Base-by-base conservation (phyloP, 1,140 invertebrate species). In the Drosophila erecta region DNA sequence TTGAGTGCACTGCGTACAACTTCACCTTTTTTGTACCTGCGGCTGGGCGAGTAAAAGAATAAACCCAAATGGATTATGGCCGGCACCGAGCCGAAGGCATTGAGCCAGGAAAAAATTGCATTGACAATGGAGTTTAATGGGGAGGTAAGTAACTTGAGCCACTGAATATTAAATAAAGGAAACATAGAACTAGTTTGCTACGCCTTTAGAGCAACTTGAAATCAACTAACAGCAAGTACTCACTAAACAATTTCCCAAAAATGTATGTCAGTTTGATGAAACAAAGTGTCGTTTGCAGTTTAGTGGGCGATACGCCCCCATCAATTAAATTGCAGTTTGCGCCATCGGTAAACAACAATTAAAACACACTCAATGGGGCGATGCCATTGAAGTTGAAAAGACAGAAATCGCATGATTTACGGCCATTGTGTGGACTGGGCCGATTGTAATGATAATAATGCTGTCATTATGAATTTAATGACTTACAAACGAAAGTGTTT, bases 381-480 rank as follows among this genome's bases (percentile, higher is more conserved):
- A 33, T 44, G 72, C 56, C 60, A 35, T 58, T 58, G 66, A 57
- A 40, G 44, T 61, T 43, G 51, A 56, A 53, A 44, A 55, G 14
- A 43, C 53, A 65, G 71, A 77, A 73, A 56, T 60, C 44, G 35
- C 70, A 53, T 89, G 84, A 87, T 87, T 87, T 83, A 89, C 87
- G 83, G 62, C 57, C 60, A 70, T 55, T 60, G 51, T 46, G 24
- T 3, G 46, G 40, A 60, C 69, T 50, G 54, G 33, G 46, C 64
- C 66, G 66, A 51, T 58, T 54, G 30, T 56, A 37, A 70, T 55
- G 62, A 62, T 58, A 65, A 74, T 71, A 87, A 65, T 58, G 56
- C 66, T 47, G 65, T 69, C 76, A 84, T 87, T 87, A 84, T 87
- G 67, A 77, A 67, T 87, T 89, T 89, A 87, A 87, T 87, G 84